Conservation (phyloP, 1,140 invertebrate genomes). For the Halyomorpha halys region DNA sequence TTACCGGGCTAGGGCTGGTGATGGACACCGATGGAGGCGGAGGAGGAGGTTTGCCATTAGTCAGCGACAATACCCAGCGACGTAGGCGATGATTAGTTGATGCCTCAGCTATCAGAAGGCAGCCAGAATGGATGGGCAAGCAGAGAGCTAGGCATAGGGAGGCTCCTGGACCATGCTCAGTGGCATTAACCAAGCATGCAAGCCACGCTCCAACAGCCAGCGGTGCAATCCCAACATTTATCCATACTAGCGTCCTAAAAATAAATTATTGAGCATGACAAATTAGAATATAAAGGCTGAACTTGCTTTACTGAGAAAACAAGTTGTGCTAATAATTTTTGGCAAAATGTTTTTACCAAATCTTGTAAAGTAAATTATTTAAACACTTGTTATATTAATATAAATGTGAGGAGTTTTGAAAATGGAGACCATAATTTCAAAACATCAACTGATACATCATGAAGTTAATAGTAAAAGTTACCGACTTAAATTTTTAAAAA, state of each 20-base stretch:
- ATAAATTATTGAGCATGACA: constrained; percentile 23
- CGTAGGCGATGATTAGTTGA: constrained; percentile 49
- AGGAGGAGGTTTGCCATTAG: constrained; percentile 69
- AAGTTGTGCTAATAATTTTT: too few relatives aligned
- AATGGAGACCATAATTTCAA: too few relatives aligned
- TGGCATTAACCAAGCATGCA: constrained; percentile 65
- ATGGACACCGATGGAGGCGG: constrained; percentile 18
- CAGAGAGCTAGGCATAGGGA: constrained; percentile 53
- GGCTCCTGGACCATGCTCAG: constrained; percentile 57
- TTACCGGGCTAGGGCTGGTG: constrained; percentile 31
- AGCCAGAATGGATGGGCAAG: constrained; percentile 59
- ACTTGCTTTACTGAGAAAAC: too few relatives aligned
- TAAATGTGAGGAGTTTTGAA: too few relatives aligned
- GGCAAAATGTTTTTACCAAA: too few relatives aligned
- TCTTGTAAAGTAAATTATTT: too few relatives aligned
- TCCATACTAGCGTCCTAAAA: constrained; percentile 69
- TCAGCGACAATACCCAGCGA: constrained; percentile 52
- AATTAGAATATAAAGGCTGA: neutral
- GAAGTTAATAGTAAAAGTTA: too few relatives aligned
- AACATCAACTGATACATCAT: too few relatives aligned
- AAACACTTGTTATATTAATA: too few relatives aligned
- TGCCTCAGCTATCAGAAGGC: constrained; percentile 44
- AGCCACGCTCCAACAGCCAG: constrained; percentile 71
- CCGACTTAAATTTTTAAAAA: too few relatives aligned
- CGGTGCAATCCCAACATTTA: constrained; percentile 66